These are phyloP conservation scores for Malthinus seriepunctatus DNA, from an alignment of 2,888 invertebrate species.

Conservation along the genomic window DNA sequence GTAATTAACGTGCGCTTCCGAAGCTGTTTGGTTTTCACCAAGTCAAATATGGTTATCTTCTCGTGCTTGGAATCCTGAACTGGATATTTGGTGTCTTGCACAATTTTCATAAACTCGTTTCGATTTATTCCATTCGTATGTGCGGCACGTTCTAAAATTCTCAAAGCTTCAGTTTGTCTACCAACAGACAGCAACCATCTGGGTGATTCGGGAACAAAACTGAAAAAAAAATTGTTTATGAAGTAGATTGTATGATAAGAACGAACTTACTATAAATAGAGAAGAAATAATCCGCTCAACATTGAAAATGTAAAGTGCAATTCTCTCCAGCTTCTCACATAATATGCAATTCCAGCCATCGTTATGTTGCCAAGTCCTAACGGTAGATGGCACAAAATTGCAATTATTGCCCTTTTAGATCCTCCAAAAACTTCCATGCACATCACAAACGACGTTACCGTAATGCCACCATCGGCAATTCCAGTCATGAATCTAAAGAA, in stretches of 20 bases:
- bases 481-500: conserved; percentile 61
- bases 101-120: conserved; percentile 22
- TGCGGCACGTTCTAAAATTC: conserved; percentile 51
- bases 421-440: conserved; percentile 67
- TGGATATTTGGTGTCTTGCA: conserved; percentile 46
- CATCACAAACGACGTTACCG: conserved; percentile 67
- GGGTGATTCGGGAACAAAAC: conserved; percentile 64
- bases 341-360: conserved; percentile 63
- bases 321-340: conserved; percentile 64
- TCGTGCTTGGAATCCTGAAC: conserved; percentile 15
- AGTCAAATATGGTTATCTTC: conserved; percentile 52
- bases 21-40: conserved; percentile 58
- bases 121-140: conserved; percentile 42
- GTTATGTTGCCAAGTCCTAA: conserved; percentile 63
- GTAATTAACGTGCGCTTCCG: conserved; percentile 57
- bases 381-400: conserved; percentile 66
- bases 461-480: conserved; percentile 64
- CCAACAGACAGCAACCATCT: conserved; percentile 64
- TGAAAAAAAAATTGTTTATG: no score
- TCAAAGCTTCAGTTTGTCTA: conserved; percentile 56
- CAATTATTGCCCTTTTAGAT: conserved; percentile 62
- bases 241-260: no score
- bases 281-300: conserved; percentile 57
- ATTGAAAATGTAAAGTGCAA: conserved; percentile 61
- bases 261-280: conserved; percentile 58